Evolutionary conservation across 2,797 vertebrate genomes (phyloP).

Genomic region (Halcyon badia): DNA sequence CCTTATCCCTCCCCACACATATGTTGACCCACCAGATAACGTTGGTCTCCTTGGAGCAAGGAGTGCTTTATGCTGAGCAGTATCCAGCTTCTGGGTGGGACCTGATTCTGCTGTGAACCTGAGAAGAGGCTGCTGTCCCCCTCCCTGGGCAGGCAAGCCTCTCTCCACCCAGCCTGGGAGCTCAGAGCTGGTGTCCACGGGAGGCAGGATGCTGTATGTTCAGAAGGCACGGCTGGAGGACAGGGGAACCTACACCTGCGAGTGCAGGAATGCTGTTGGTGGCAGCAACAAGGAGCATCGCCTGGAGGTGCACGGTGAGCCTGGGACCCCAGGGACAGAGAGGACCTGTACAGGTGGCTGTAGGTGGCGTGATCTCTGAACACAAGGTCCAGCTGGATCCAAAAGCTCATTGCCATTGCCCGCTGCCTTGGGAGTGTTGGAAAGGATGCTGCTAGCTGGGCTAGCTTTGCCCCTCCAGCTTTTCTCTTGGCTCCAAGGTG

Average conservation of each 20-base stretch:
- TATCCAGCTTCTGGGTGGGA: neutral
- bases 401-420: neutral
- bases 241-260: constrained; percentile 71
- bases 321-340: fast-evolving
- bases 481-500: neutral
- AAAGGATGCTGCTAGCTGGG: neutral
- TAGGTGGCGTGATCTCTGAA: fast-evolving
- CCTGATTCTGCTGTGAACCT: neutral
- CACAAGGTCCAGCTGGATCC: neutral
- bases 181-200: neutral
- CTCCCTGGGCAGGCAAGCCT: constrained; percentile 48
- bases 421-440: neutral
- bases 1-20: neutral
- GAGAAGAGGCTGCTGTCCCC: neutral
- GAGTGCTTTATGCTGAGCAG: fast-evolving
- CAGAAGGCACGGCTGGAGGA: constrained; percentile 51
- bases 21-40: neutral
- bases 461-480: neutral
- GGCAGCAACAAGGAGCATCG: constrained; percentile 66
- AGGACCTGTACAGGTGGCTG: no score
- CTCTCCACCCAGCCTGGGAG: constrained; percentile 26
- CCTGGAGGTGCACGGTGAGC: constrained; percentile 79
- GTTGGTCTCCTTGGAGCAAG: neutral
- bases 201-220: constrained; percentile 72
- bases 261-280: constrained; percentile 75